Evolutionary conservation across 2,113 vertebrate genomes (phyloP), one percentile per base, ranked within the genome.

Genomic region (Otus sunia): DNA sequence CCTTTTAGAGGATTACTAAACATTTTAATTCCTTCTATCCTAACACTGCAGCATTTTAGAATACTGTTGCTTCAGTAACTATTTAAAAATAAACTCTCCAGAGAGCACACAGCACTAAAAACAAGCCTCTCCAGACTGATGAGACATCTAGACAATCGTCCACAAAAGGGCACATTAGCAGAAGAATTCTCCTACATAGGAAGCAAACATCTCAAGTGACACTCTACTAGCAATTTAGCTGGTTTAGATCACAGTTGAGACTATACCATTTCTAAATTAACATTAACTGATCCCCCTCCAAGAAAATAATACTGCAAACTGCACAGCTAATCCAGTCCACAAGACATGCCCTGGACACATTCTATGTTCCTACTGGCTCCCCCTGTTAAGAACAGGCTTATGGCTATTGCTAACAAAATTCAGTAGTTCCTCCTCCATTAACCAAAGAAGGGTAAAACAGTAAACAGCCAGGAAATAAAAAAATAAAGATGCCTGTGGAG

Each of bases 31-130:
- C 32, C 43, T 85, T 68, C 80, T 81, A 58, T 52, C 56, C 69
- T 64, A 92, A 62, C 15, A 55, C 34, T 20, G 45, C 49, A 94
- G 73, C 85, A 77, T 69, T 94, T 96, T 50, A 77, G 25, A 66
- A 62, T 82, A 55, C 63, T 73, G 74, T 86, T 93, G 78, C 78
- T 96, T 93, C 71, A 80, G 74, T 90, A 93, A 92, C 81, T 80
- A 83, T 58, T 92, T 91, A 94, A 95, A 97, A 96, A 86, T 90
- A 95, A 96, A 79, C 78, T 73, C 92, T 85, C 59, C 78, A 27
- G 73, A 92, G 78, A 80, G 67, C 71, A 62, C 58, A 75, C 0
- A 34, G 53, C 58, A 79, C 71, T 80, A 62, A 93, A 94, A 92
- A 37, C 85, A 95, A 91, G 77, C 69, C 84, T 91, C 90, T 96